Conservation (phyloP, 2,888 invertebrate genomes). For the Himalopsyche kuldschensis region DNA sequence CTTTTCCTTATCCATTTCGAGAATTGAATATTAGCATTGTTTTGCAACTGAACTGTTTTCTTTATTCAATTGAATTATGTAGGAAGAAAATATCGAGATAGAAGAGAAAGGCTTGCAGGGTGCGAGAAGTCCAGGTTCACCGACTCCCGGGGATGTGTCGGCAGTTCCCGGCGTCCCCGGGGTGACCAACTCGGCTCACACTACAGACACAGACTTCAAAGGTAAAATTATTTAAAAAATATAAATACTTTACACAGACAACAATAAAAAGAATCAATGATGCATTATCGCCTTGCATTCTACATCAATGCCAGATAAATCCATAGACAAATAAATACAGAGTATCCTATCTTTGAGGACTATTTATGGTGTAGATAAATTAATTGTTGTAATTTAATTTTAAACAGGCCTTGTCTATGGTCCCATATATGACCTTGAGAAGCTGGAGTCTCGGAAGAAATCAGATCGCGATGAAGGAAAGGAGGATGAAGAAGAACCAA, state of each 20-base stretch:
- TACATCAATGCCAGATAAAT: no score
- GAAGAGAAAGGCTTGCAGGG: conserved; percentile 49
- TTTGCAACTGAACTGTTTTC: no score
- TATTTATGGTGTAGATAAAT: no score
- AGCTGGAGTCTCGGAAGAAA: conserved; percentile 52
- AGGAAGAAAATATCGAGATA: conserved; percentile 59
- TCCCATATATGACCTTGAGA: conserved; percentile 56
- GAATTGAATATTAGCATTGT: no score
- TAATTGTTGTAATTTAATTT: not conserved
- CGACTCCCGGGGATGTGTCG: conserved; percentile 44
- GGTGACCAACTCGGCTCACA: conserved; percentile 15
- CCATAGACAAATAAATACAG: no score
- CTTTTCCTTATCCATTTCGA: no score
- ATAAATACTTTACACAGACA: no score
- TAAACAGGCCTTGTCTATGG: conserved; percentile 48
- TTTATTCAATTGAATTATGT: conserved; percentile 19
- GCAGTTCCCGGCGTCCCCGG: conserved; percentile 15
- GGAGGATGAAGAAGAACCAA: conserved; percentile 87
- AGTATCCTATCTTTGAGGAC: no score
- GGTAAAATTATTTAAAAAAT: not conserved
- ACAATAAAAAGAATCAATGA: no score
- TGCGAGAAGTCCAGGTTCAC: conserved; percentile 43
- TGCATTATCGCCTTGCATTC: no score
- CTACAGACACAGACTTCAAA: conserved; percentile 32
- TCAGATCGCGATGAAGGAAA: conserved; percentile 58